Base-by-base conservation (phyloP, 2,797 vertebrate genomes). In the Phoebastria nigripes region DNA sequence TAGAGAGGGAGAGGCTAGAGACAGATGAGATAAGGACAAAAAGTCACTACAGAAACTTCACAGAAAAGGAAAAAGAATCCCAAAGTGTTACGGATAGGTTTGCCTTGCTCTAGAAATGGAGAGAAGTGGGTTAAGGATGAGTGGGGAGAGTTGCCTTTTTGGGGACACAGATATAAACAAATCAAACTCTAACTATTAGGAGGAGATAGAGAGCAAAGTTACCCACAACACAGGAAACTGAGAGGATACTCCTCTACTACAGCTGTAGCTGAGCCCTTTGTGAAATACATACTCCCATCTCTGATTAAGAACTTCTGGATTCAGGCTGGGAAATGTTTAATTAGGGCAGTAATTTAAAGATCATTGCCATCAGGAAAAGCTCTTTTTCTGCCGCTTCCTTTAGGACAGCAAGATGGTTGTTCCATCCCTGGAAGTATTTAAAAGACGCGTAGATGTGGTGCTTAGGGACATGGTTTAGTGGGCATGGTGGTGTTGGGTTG, bases 21-120 rank as follows among this genome's bases (percentile, higher is more conserved):
- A 93, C 69, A 85, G 72, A 95, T 74, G 86, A 93, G 87, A 41
- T 42, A 44, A 81, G 87, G 76, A 91, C 65, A 69, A 85, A 82
- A 92, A 95, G 46, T 92, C 49, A 4, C 58, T 70, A 11, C 19
- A 88, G 74, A 76, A 89, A 86, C 59, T 89, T 92, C 56, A 78
- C 1, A 56, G 56, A 12, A 80, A 87, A 89, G 51, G 33, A 70
- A 70, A 90, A 90, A 71, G 4, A 62, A 44, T 78, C n/a, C 16
- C 9, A 14, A 37, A 88, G 6, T 41, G 18, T 41, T 85, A 31
- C 0, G 1, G 41, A 37, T 31, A 65, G 13, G 8, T 92, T 89
- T 91, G 15, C 14, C 73, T 92, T 91, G 6, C 17, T 58, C 15
- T 31, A 24, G 49, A 82, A 73, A 33, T 26, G 24, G 65, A 91